A percentile compares a stretch with the other conserved stretches of the same genome.
Conservation (phyloP, 2,113 vertebrate genomes). For the Tragelaphus scriptus region DNA sequence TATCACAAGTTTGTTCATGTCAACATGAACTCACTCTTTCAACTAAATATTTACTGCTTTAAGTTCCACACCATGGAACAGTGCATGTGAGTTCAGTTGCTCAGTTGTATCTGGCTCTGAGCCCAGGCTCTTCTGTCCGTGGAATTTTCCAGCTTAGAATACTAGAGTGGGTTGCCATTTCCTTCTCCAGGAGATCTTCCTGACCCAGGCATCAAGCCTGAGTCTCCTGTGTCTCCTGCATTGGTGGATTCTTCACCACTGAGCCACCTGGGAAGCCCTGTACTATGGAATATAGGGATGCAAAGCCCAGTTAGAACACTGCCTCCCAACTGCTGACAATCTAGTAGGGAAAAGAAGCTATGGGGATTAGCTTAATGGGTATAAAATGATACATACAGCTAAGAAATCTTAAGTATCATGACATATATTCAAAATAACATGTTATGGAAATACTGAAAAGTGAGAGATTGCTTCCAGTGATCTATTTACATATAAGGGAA, state of each 20-base stretch:
- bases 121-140: neutral
- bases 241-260: neutral
- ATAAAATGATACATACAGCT: neutral
- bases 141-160: neutral
- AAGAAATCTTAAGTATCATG: neutral
- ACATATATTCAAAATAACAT: neutral
- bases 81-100: neutral
- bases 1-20: neutral
- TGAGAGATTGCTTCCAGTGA: neutral
- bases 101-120: neutral
- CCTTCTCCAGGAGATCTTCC: neutral
- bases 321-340: neutral
- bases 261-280: neutral
- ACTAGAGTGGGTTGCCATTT: neutral
- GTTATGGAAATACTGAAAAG: neutral
- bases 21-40: neutral
- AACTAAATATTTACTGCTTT: neutral
- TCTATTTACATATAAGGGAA: neutral
- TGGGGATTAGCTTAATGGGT: neutral
- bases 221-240: neutral
- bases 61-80: neutral
- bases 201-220: neutral
- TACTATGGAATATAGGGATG: neutral
- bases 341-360: neutral
- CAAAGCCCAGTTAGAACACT: neutral